Evolutionary conservation across 1,140 invertebrate species (phyloP).

Genomic region (Achatina immaculata): DNA sequence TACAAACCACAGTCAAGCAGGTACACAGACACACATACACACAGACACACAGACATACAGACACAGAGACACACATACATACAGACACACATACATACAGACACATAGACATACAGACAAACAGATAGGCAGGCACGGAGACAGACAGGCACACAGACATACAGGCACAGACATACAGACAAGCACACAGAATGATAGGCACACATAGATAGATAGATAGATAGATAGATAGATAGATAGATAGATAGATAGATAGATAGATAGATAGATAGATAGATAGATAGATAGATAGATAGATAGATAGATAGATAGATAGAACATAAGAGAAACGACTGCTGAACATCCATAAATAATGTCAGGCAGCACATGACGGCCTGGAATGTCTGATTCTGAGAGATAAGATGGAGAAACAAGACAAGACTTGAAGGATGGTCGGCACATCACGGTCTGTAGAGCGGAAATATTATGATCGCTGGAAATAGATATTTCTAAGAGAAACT

Average conservation of each 20-base stretch:
- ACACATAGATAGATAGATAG: neutral
- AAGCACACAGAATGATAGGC: neutral
- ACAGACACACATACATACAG: neutral
- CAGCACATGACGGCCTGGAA: too few species aligned
- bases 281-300: constrained; percentile 4
- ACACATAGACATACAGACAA: neutral
- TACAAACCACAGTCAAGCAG: neutral
- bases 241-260: constrained; percentile 4
- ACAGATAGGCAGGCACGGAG: neutral
- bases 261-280: constrained; percentile 4
- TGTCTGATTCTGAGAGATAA: too few species aligned
- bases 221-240: constrained; percentile 4
- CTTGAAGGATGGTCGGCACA: too few species aligned
- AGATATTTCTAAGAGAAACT: too few species aligned
- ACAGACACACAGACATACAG: neutral
- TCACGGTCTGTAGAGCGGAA: too few species aligned
- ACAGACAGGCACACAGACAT: neutral
- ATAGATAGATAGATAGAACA: constrained; percentile 1
- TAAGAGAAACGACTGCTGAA: neutral
- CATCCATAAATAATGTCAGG: too few species aligned
- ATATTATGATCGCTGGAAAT: too few species aligned
- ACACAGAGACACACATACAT: neutral
- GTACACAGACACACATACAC: neutral
- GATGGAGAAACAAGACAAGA: too few species aligned
- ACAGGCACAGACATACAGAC: neutral